Percentiles rank a stretch among this genome's conserved stretches.
These are phyloP conservation scores for Sitobion miscanthi DNA, from an alignment of 1,140 invertebrate species.

Conservation along the genomic window DNA sequence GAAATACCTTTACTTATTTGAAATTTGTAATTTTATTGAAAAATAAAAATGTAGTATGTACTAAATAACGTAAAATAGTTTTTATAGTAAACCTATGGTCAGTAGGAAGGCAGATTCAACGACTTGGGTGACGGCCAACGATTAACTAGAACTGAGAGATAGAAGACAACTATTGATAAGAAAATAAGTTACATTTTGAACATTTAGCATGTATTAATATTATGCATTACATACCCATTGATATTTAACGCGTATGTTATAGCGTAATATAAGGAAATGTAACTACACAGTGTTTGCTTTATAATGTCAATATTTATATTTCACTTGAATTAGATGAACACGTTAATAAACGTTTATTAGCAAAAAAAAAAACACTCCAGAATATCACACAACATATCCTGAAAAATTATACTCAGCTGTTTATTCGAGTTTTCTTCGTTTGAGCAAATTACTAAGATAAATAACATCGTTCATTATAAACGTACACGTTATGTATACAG, in stretches of 20 bases:
- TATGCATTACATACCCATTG: neutral
- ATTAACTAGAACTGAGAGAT: neutral
- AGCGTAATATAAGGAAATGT: neutral
- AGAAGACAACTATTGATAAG: neutral
- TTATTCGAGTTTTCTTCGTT: neutral
- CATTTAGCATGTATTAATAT: neutral
- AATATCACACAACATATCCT: neutral
- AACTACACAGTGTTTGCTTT: neutral
- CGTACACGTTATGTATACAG: neutral
- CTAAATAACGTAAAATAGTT: neutral
- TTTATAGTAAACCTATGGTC: neutral
- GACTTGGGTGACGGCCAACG: neutral
- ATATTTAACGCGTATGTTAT: neutral
- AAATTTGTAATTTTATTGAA: neutral
- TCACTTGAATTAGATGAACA: neutral
- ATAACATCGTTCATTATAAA: neutral
- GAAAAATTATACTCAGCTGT: neutral
- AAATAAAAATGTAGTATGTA: neutral
- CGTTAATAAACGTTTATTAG: neutral
- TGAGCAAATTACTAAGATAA: neutral
- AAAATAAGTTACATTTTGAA: neutral
- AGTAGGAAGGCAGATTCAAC: neutral
- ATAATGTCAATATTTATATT: constrained; percentile 3
- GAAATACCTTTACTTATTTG: neutral
- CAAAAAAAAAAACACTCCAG: neutral